Base-by-base conservation (phyloP, 23 tunicate species). In the Trididemnum miniatum region DNA sequence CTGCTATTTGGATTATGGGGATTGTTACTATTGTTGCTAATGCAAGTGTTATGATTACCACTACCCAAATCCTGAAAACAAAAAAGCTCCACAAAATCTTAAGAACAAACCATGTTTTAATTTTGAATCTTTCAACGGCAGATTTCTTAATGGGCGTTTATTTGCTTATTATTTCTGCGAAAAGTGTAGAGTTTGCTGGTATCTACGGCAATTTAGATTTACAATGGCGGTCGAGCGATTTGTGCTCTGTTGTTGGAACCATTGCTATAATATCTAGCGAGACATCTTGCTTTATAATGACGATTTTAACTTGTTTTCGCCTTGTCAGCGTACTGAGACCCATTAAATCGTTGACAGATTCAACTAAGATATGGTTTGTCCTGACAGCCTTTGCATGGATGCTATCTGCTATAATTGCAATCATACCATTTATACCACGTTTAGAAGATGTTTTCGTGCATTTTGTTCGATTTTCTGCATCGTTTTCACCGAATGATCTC, bases 81-180 rank as follows among this genome's bases (percentile, higher is more conserved):
- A 72, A 80, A 65, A 65, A 88, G 35, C 38, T 67, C 0, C 0
- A 35, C 49, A 66, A 51, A 27, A 25, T 59, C 1, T 23, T 65
- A 9, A 59, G 38, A 27, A 37, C 34, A 0, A 85, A 90, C 38
- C 86, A 90, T 49, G 35, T 90, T 39, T 29, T 90, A 28, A 38
- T 90, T 12, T 81, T 90, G 23, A 90, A 90, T 51, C 83, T 90
- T n/a, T 87, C 96, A 25, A 15, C 80, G 5, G 81, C 96, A 15
- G 96, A 90, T 75, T 80, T 80, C 4, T 37, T 90, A 18, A 90
- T 90, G 96, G 96, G 82, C 0, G 35, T 90, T 35, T 90, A 90
- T 60, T 77, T 90, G 36, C 79, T 85, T 5, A 78, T 82, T 15
- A 59, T 90, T 34, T 86, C 96, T 2, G 36, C 64, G 20, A 34